Conservation (phyloP, 64 coral and sea anemone genomes). For the Actinia tenebrosa region DNA sequence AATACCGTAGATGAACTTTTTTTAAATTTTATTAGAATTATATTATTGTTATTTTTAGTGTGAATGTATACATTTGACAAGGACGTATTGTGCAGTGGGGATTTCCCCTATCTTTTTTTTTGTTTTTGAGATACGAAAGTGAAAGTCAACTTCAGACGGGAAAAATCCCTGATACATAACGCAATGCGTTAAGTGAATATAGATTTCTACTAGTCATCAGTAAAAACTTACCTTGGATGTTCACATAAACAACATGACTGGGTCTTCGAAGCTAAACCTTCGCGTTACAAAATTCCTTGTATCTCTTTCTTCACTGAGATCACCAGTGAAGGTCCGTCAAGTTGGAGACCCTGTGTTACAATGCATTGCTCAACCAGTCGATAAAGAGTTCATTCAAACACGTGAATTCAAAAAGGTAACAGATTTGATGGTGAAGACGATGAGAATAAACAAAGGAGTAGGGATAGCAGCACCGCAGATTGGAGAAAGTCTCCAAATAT, state of each 20-base stretch:
- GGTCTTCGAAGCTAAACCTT: not conserved
- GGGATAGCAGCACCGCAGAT: constrained; percentile 1
- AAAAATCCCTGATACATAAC: not conserved
- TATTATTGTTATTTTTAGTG: not conserved
- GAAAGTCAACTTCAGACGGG: not conserved
- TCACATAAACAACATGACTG: not conserved
- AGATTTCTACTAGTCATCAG: not conserved
- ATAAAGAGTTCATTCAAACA: not conserved
- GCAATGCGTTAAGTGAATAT: not conserved
- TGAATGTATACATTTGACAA: too few relatives aligned
- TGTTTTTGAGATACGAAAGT: not conserved
- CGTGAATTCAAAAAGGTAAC: constrained; percentile 9
- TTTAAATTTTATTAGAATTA: not conserved
- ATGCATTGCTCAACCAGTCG: not conserved
- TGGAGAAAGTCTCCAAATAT: not conserved
- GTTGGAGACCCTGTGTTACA: not conserved
- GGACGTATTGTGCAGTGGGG: not conserved
- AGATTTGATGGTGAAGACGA: constrained; percentile 7
- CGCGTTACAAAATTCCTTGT: not conserved
- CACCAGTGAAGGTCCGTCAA: constrained; percentile 7
- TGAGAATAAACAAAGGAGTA: not conserved
- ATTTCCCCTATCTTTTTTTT: not conserved
- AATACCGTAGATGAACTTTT: too few relatives aligned
- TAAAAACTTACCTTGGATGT: not conserved
- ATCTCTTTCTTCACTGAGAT: not conserved